Percentiles rank a stretch among this genome's conserved stretches.
phyloP scores from a whole-genome alignment of 2,888 invertebrate genomes.

The Epinotia ramella region DNA sequence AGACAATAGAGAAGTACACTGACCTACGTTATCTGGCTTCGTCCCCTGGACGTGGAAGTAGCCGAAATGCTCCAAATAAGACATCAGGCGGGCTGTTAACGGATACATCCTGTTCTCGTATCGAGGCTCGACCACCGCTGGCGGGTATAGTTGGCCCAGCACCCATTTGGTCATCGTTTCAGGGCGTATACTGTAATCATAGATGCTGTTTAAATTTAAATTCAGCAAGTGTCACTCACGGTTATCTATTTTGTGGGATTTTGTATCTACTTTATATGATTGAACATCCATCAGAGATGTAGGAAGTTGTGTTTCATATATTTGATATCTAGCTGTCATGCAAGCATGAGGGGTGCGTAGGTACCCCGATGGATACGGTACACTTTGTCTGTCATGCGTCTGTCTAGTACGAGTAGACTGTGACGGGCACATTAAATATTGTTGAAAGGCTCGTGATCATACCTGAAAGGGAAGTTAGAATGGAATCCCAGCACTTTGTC shows the following conservation, averaged over 20 bases:
- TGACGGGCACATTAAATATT: neutral
- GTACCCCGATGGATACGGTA: no score
- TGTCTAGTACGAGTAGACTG: no score
- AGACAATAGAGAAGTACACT: neutral
- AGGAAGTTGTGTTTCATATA: no score
- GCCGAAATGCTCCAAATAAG: constrained; percentile 66
- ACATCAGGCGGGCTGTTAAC: constrained; percentile 49
- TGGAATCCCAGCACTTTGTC: constrained; percentile 74
- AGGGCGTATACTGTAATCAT: constrained; percentile 48
- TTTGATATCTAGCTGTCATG: no score
- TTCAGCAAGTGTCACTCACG: neutral
- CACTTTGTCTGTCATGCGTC: no score
- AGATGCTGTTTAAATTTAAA: neutral
- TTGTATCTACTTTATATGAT: no score
- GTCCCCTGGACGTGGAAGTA: constrained; percentile 88
- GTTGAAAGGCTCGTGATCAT: neutral
- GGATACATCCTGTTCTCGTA: constrained; percentile 72
- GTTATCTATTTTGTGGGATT: no score
- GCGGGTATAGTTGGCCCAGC: constrained; percentile 70
- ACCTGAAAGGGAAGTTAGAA: constrained; percentile 80
- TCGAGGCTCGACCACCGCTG: constrained; percentile 67
- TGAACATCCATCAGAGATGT: no score
- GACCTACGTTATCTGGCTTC: constrained; percentile 88
- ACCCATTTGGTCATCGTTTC: constrained; percentile 54
- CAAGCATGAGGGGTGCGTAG: no score